Percentiles rank a stretch among this genome's conserved stretches.
phyloP scores from a whole-genome alignment of 2,888 invertebrate species.

The Amphipoea oculea region DNA sequence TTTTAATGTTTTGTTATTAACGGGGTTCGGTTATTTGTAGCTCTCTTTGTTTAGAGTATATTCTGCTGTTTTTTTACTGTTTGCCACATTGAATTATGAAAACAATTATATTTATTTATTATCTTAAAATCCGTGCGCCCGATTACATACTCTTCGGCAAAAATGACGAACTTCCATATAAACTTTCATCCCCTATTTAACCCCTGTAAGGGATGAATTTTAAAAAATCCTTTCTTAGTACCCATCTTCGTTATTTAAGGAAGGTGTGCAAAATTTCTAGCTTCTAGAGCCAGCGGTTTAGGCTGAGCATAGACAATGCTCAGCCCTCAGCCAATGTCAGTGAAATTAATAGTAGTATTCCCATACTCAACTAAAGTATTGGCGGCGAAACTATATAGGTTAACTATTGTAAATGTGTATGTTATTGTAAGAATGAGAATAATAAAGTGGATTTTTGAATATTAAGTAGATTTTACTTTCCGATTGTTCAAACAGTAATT shows the following conservation, averaged over 20 bases:
- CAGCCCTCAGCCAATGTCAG: background rate
- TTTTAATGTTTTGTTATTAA: constrained; percentile 55
- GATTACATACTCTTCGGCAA: background rate
- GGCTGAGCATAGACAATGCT: background rate
- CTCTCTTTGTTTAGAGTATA: constrained; percentile 19
- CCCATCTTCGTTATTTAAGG: background rate
- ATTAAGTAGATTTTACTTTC: background rate
- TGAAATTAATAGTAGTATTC: constrained; percentile 52
- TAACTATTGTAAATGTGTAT: constrained; percentile 1
- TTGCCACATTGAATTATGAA: background rate
- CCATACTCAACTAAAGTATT: constrained; percentile 78
- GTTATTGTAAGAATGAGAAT: background rate
- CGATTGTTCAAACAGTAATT: background rate
- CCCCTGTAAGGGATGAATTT: background rate
- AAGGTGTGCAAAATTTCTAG: background rate
- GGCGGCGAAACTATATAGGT: constrained; percentile 77
- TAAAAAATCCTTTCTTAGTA: background rate
- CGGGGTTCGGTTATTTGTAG: constrained; percentile 31
- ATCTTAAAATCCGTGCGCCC: background rate
- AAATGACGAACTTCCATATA: background rate
- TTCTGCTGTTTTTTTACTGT: background rate
- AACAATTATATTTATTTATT: background rate
- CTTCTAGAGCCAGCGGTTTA: background rate
- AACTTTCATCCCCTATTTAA: background rate
- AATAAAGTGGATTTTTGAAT: constrained; percentile 9